phyloP scores from a whole-genome alignment of 2,113 vertebrate species.

The Rhabdomys dilectus region DNA sequence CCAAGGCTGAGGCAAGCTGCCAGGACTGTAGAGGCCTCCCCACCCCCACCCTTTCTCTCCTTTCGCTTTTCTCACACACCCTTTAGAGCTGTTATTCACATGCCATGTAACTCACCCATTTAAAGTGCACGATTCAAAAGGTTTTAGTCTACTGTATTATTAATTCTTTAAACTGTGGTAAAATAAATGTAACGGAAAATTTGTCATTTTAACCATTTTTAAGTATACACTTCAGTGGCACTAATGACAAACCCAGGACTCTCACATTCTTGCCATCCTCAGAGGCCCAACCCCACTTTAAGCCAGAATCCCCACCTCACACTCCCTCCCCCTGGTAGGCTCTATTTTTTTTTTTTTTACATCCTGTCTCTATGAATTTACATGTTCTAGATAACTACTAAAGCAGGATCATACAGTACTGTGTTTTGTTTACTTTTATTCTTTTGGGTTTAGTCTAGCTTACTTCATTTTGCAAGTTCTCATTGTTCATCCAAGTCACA shows the following conservation, averaged over 20 bases:
- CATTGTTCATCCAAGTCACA: neutral
- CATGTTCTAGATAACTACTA: neutral
- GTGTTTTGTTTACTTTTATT: neutral
- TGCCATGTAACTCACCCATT: neutral
- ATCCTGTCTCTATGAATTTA: neutral
- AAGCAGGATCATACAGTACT: no score
- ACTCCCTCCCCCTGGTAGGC: neutral
- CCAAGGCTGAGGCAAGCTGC: neutral
- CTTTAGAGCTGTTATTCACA: neutral
- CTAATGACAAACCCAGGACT: neutral
- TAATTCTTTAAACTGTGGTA: neutral
- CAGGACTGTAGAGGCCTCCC: rapidly evolving
- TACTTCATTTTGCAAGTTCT: neutral
- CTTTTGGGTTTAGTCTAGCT: neutral
- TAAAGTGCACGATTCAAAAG: neutral
- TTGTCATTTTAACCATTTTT: neutral
- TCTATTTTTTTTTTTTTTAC: neutral
- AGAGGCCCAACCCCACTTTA: neutral
- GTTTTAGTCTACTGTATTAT: neutral
- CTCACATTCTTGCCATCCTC: neutral
- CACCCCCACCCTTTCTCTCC: rapidly evolving
- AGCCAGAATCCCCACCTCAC: neutral
- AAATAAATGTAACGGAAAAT: slow-evolving; percentile 5
- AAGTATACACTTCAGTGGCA: neutral
- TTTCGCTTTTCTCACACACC: neutral